Evolutionary conservation across 1,140 invertebrate species (phyloP), one percentile per base, ranked within the genome.

Genomic region (Camponotus floridanus): DNA sequence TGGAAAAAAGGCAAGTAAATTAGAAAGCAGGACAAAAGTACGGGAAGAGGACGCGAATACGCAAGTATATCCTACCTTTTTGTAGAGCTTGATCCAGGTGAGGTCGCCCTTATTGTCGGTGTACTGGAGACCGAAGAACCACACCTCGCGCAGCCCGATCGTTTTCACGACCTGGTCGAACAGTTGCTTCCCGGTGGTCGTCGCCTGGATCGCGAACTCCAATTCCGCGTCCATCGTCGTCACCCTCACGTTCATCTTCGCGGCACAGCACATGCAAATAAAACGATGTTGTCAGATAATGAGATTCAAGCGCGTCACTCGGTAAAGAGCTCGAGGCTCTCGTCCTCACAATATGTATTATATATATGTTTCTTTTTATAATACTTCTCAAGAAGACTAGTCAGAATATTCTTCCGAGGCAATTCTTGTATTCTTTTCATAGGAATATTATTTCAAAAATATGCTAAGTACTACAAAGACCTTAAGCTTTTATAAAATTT

Each of bases 151-250:
- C 31, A 99, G 96, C 86, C 99, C 99, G 93, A 99, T 99, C 68
- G 99, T 99, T 96, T 99, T 99, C 80, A 99, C 99, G 86, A 99
- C 99, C 96, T 99, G 99, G 95, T 99, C 99, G 95, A 99, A 99
- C 26, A 99, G 97, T 95, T 99, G 99, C 95, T 99, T 99, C 92
- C 99, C 99, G 67, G 99, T 99, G 86, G 99, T 99, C 93, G 98
- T 99, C 94, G 98, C 98, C 97, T 99, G 99, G 97, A 99, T 99
- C 95, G 99, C 98, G 96, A 99, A 99, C 97, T 99, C 99, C 97
- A 99, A 96, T 96, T 99, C 99, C 92, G 99, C 99, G 96, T 99
- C 99, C 99, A 99, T 99, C 93, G 99, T 99, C 93, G 98, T 99
- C 95, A 99, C 99, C 94, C 99, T 98, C 90, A 99, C 99, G 96